Base-by-base conservation (phyloP, 2,888 invertebrate genomes). In the Himalopsyche japonica region DNA sequence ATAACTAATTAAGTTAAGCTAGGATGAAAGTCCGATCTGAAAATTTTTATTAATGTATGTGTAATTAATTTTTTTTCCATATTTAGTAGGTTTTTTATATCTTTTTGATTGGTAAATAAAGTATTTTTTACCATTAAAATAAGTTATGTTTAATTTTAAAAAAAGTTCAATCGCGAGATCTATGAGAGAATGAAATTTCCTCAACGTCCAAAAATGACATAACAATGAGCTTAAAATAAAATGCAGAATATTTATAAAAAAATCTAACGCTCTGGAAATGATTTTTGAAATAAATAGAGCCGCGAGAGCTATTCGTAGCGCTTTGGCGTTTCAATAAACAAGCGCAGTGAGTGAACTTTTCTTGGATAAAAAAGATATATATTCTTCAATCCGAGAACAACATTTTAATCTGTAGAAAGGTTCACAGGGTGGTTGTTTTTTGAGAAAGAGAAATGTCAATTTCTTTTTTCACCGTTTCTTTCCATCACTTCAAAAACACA, bases 401-500 rank as follows among this genome's bases (percentile, higher is more conserved):
- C 76, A 34, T 82, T 82, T 70, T 70, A 43, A 82, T 82, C 77
- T 48, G 80, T 10, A 30, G 30, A 70, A 70, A 70, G 30, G 70
- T 70, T 70, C 30, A 70, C 70, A 0, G 27, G 70, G 7, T 15
- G 30, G 24, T 70, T 70, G 24, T 70, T 30, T 15, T 70, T 70
- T 70, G 3, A 27, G 27, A 70, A 70, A 70, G 27, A 70, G 64
- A 64, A 81, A 81, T 81, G 64, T 81, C 81, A 70, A 81, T 81
- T 81, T 64, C 64, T 64, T 83, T 82, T 81, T 49, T 78, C 70
- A 34, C 37, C 47, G 34, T 76, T 34, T 30, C 70, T 82, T 84
- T 70, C 79, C 77, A 82, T 76, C 80, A 79, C 82, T 82, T 49
- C 48, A 77, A 57, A 81, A 82, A 49, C 82, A 81, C 81, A 81